Evolutionary conservation across 2,113 vertebrate genomes (phyloP), one percentile per base, ranked within the genome.

Genomic region (Pygoscelis antarcticus): DNA sequence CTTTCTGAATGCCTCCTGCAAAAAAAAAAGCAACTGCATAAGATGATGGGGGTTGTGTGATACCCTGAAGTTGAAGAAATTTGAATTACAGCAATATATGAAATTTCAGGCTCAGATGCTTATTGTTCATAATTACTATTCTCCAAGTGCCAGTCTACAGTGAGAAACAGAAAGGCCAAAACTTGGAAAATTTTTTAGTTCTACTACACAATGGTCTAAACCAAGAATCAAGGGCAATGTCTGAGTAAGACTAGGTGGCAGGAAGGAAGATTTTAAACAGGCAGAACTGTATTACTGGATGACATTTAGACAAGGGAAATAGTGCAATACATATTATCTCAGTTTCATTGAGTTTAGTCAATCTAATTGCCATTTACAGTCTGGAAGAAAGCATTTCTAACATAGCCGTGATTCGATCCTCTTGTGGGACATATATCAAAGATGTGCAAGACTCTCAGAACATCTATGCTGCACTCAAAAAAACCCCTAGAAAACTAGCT

Each of bases 401-500:
- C 32, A 9, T 22, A 78, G 14, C 14, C 20, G 1, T 19, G 13
- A 40, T 72, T 84, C 16, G 20, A 12, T 36, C 60, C 44, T 80
- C 23, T 30, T 66, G 32, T 68, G 87, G 55, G 30, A 49, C 49
- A 10, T 54, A 29, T 5, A 60, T 42, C 52, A 19, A 83, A 79
- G 65, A 49, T 4, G 6, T 46, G n/a, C 54, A 78, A 78, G 61
- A 60, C 44, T 83, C 18, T 47, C 19, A 65, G 80, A 61, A 47
- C 12, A 44, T 42, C 12, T 47, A 15, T 38, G 22, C 21, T 69
- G 42, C 32, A 49, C 47, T 77, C 18, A 68, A 30, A 77, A 79
- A 30, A 3, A 1, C 0, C 2, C 29, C 29, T 42, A 5, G 26
- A 70, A 61, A 34, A 40, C 23, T 30, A n/a, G 16, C 16, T 71